Base-by-base conservation (phyloP, 1,140 invertebrate genomes). In the Melanaphis sacchari region DNA sequence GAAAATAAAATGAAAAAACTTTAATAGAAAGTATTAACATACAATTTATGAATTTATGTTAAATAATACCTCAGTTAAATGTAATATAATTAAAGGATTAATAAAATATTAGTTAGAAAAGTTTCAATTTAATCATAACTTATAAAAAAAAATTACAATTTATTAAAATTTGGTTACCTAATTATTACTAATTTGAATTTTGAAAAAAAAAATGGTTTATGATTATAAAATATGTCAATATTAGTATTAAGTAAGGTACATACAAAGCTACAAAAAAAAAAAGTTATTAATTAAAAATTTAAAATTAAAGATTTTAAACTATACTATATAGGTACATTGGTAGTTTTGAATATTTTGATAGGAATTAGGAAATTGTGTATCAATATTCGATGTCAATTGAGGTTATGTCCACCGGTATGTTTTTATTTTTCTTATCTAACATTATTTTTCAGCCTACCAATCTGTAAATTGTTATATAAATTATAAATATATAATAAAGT, bases 391-490 rank as follows among this genome's bases (percentile, higher is more conserved):
- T 66, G 15, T 66, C 22, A 43, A 36, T 91, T 92, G 66, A 92
- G 90, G 90, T 92, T 92, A 82, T 21, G n/a, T 92, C 11, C 41
- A 46, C 90, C 90, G 90, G 90, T 92, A 81, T 49, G 41, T 92
- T 26, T 36, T 81, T 81, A 40, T 40, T 90, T 90, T 66, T 90
- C 26, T 90, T 90, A 90, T 90, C 89, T 59, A 31, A 41, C 11
- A n/a, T n/a, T 22, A n/a, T 76, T n/a, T n/a, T 76, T 76, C 15
- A n/a, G 4, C 26, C 26, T n/a, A 66, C 31, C 31, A n/a, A 66
- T n/a, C 31, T 52, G 22, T 7, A n/a, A n/a, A n/a, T n/a, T n/a
- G n/a, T n/a, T n/a, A n/a, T n/a, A n/a, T n/a, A n/a, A n/a, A n/a
- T n/a, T n/a, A n/a, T n/a, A n/a, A n/a, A n/a, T n/a, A n/a, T n/a